Base-by-base conservation (phyloP, 2,797 vertebrate species). In the Gorsachius magnificus region DNA sequence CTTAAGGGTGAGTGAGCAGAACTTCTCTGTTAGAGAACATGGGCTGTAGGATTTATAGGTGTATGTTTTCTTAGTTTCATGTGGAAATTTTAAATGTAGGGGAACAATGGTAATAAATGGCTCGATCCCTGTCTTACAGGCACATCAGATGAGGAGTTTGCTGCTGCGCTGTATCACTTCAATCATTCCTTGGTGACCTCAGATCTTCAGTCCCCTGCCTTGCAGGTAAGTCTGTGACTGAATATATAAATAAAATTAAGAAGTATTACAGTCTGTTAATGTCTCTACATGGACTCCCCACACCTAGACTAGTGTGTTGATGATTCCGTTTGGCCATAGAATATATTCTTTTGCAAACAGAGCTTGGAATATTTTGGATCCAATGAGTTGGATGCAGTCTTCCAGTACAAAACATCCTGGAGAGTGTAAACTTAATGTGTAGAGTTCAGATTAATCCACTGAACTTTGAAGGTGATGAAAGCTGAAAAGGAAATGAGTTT, bases 111-210 rank as follows among this genome's bases (percentile, higher is more conserved):
- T 31, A 41, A 10, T 83, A 28, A 95, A 38, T 35, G 18, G 4
- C 31, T 57, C 2, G 3, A 35, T 96, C 36, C 50, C 65, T 96
- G 31, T 84, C 31, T 90, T 74, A 11, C 56, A 99, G 99, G 99
- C 31, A 99, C 99, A 0, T 99, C 99, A 18, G 99, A 99, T 98
- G 99, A 99, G 96, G 99, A 99, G 68, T 99, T 99, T 97, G 99
- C 99, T 74, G 98, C 99, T 81, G 99, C 99, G 9, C 98, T 99
- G 13, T 99, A 99, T 97, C 99, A 99, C 96, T 99, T 99, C 97
- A 99, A 99, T 97, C 99, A 99, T 97, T 99, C 99, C 24, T 96
- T 99, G 86, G 99, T 99, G 38, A 99, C 99, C 18, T 99, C 99
- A 29, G 99, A 99, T 93, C 99, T 99, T 82, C 99, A 99, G 93